A percentile compares a stretch with the other conserved stretches of the same genome.
phyloP scores from a whole-genome alignment of 2,797 vertebrate genomes.

The Acrossocheilus wenchowensis region DNA sequence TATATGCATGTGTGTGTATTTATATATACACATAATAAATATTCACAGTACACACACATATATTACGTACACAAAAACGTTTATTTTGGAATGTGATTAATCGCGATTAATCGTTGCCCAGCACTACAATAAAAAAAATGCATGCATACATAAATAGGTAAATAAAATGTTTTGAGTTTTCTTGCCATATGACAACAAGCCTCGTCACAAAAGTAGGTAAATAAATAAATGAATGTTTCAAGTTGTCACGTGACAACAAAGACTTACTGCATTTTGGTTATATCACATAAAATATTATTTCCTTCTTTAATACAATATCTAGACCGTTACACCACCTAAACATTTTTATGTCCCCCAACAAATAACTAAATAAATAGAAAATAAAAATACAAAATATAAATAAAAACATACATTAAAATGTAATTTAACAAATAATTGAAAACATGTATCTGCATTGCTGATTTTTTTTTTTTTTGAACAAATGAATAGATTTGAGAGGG shows the following conservation, averaged over 20 bases:
- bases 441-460: not conserved
- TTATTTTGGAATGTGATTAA: too few species aligned
- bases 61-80: too few species aligned
- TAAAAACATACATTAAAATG: too few species aligned
- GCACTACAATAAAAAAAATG: too few species aligned
- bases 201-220: not conserved
- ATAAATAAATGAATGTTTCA: not conserved
- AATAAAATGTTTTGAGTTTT: not conserved
- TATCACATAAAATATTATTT: not conserved
- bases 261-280: not conserved
- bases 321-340: not conserved
- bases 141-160: too few species aligned
- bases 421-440: not conserved
- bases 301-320: not conserved
- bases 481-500: not conserved
- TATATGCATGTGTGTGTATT: too few species aligned
- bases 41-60: too few species aligned
- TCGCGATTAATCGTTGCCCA: too few species aligned
- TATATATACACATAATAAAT: too few species aligned
- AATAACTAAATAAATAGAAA: not conserved
- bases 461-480: too few species aligned
- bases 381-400: not conserved
- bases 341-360: not conserved
- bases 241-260: too few species aligned
- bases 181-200: not conserved